Evolutionary conservation across 2,888 invertebrate genomes (phyloP).

Genomic region (Sarcophaga variegata): DNA sequence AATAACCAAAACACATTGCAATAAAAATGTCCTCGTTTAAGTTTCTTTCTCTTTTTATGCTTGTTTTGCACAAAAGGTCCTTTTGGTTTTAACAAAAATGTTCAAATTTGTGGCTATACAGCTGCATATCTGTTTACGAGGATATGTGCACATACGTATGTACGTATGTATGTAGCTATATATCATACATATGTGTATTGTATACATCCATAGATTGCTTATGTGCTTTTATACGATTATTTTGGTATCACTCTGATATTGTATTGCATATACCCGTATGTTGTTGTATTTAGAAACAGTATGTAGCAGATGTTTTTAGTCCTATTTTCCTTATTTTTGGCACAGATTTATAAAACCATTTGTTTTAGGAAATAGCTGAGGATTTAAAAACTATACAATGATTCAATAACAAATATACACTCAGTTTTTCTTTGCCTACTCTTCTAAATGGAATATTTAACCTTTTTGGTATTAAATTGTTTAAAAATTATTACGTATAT

Average conservation of each 20-base stretch:
- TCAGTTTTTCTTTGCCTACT: slow-evolving; percentile 13
- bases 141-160: not conserved
- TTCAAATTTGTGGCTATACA: slow-evolving; percentile 6
- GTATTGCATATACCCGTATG: not conserved
- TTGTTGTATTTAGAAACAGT: slow-evolving; percentile 23
- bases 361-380: slow-evolving; percentile 45
- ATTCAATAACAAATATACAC: slow-evolving; percentile 48
- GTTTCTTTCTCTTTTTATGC: slow-evolving; percentile 15
- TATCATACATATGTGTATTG: not conserved
- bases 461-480: slow-evolving; percentile 32
- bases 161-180: not conserved
- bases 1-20: slow-evolving; percentile 62
- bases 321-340: slow-evolving; percentile 1
- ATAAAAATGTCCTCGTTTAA: slow-evolving; percentile 54
- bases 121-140: not conserved
- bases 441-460: slow-evolving; percentile 38
- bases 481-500: not conserved
- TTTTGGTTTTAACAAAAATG: slow-evolving; percentile 32
- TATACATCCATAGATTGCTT: too few relatives aligned
- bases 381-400: slow-evolving; percentile 57
- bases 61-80: slow-evolving; percentile 9
- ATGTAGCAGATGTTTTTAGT: slow-evolving; percentile 51
- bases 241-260: slow-evolving; percentile 20
- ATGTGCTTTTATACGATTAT: not conserved
- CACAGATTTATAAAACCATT: slow-evolving; percentile 50